Evolutionary conservation across 2,888 invertebrate genomes (phyloP), one percentile per base, ranked within the genome.

Genomic region (Eupithecia pulchellata): DNA sequence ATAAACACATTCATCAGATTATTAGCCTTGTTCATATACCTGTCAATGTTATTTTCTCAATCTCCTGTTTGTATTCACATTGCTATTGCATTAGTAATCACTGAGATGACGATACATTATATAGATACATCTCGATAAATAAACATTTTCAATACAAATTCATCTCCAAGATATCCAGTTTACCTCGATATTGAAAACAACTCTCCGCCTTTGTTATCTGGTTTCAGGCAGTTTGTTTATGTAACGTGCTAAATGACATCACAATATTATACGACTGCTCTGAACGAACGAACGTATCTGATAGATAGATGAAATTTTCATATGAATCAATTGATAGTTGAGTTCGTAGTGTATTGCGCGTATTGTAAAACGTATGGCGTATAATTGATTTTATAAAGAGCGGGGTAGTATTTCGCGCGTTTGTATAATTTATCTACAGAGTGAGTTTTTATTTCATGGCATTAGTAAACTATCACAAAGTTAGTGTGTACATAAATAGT

Each of bases 171-270:
- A 34, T 34, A 57, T 71, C 29, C 58, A 66, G 66, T 58, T 2
- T 34, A 39, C 52, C n/a, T 67, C 36, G 14, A 1, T 11, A 9
- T 4, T 34, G 42, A 64, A 32, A 42, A n/a, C 34, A n/a, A 60
- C 32, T 42, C 30, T 60, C 34, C 69, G 69, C 72, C 78, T 80
- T 81, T 83, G 84, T 84, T 81, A 84, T 87, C 89, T 83, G 84
- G 80, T 74, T 78, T 73, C 25, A 84, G 81, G 85, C 82, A 83
- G 81, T 74, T 73, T 69, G 78, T 83, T 87, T 83, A 87, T 79
- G 81, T 85, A 85, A 86, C 75, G 20, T 36, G 72, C 74, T 73
- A 73, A 80, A 68, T 67, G 71, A 66, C 60, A 71, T 60, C 66
- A 65, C 69, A 64, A 71, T 77, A 86, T 75, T 79, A 58, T 57